These are phyloP conservation scores for Drosophila tristis DNA, from an alignment of 1,140 invertebrate genomes.

Conservation along the genomic window DNA sequence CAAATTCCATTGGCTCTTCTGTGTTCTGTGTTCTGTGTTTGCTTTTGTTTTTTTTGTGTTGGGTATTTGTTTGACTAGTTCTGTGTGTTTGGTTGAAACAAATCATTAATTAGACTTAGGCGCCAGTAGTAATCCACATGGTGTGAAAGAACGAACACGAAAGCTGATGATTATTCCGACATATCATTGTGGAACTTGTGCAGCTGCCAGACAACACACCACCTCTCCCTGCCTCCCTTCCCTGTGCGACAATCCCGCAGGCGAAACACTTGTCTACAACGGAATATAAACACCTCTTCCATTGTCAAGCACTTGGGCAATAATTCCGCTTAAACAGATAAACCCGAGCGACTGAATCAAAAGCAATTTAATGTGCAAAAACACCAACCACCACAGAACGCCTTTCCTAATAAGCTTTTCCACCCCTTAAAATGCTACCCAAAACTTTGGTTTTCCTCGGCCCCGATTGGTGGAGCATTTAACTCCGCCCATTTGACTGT, in stretches of 20 bases:
- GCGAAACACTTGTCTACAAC: slow-evolving; percentile 51
- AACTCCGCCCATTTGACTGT: slow-evolving; percentile 54
- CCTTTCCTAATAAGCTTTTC: slow-evolving; percentile 64
- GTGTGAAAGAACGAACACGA: slow-evolving; percentile 1
- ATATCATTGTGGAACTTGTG: slow-evolving; percentile 34
- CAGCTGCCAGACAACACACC: slow-evolving; percentile 34
- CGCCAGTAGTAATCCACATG: slow-evolving; percentile 22
- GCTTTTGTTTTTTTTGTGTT: slow-evolving; percentile 27
- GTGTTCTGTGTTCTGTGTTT: neutral
- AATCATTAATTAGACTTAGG: slow-evolving; percentile 74
- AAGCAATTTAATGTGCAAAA: slow-evolving; percentile 63
- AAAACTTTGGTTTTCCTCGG: slow-evolving; percentile 34
- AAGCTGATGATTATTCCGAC: slow-evolving; percentile 17
- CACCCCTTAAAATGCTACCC: slow-evolving; percentile 59
- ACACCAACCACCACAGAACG: slow-evolving; percentile 10
- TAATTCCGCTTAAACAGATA: slow-evolving; percentile 81
- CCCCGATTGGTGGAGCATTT: slow-evolving; percentile 45
- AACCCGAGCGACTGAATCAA: slow-evolving; percentile 62
- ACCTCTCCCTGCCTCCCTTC: neutral
- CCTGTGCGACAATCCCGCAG: neutral
- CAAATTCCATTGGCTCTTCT: slow-evolving; percentile 52
- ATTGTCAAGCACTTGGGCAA: slow-evolving; percentile 63
- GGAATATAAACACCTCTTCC: slow-evolving; percentile 30
- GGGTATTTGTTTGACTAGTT: slow-evolving; percentile 7
- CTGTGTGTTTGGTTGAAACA: slow-evolving; percentile 42